These are phyloP conservation scores for Onthophagus sagittarius DNA, from an alignment of 2,888 invertebrate genomes.

Conservation along the genomic window DNA sequence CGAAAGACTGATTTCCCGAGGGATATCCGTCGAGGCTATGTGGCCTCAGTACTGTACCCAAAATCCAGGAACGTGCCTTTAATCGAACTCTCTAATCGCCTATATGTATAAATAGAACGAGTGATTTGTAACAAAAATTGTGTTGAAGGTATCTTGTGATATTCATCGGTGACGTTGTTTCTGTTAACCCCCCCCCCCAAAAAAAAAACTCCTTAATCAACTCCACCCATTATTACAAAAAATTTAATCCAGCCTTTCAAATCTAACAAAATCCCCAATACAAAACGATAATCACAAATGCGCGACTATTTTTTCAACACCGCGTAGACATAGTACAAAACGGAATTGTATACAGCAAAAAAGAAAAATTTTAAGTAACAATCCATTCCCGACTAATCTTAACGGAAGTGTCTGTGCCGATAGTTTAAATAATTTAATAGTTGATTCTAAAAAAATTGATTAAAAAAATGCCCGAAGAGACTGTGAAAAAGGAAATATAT, in stretches of 20 bases:
- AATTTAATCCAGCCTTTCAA: too few species aligned
- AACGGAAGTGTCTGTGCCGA: not conserved
- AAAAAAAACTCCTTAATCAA: too few species aligned
- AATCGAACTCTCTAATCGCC: constrained; percentile 26
- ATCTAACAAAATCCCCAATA: not conserved
- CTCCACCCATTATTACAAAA: too few species aligned
- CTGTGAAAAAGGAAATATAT: constrained; percentile 3
- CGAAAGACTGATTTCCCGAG: constrained; percentile 59
- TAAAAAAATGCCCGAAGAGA: not conserved
- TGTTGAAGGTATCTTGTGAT: not conserved
- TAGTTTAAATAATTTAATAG: not conserved
- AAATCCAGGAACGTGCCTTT: constrained; percentile 70
- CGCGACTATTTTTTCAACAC: not conserved
- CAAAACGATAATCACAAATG: not conserved
- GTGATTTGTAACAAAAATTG: not conserved
- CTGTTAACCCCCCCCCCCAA: not conserved
- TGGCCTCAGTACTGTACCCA: constrained; percentile 77
- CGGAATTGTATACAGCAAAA: not conserved
- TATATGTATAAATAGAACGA: not conserved
- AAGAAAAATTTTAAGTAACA: not conserved
- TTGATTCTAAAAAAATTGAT: too few species aligned
- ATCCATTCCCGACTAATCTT: not conserved
- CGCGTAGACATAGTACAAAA: not conserved
- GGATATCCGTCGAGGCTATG: constrained; percentile 65
- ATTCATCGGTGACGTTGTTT: not conserved